Conservation (phyloP, 64 coral and sea anemone genomes). For the Stichodactyla helianthus region DNA sequence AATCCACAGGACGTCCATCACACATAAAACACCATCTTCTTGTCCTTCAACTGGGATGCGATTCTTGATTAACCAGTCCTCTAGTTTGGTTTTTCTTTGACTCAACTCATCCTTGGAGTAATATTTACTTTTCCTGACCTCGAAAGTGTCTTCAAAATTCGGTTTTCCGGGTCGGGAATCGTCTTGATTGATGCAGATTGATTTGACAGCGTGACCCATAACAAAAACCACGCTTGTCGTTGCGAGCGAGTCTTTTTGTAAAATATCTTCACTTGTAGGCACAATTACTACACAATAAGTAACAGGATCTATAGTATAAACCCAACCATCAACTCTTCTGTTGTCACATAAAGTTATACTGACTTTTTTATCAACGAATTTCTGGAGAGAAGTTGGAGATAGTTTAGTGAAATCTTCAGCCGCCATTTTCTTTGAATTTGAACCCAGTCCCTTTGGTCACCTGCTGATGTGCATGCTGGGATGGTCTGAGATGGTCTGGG, state of each 20-base stretch:
- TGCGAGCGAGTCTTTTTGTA: neutral
- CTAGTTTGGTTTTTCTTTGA: constrained; percentile 46
- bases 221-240: constrained; percentile 31
- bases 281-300: constrained; percentile 61
- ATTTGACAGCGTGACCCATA: constrained; percentile 39
- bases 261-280: neutral
- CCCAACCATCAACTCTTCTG: constrained; percentile 56
- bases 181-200: constrained; percentile 22
- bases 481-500: too few species aligned
- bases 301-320: constrained; percentile 86
- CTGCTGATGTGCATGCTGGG: too few species aligned
- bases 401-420: neutral
- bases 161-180: constrained; percentile 10
- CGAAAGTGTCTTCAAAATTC: constrained; percentile 29
- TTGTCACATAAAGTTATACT: constrained; percentile 43
- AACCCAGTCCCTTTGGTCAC: neutral
- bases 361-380: constrained; percentile 39
- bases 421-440: constrained; percentile 24
- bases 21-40: constrained; percentile 40
- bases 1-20: constrained; percentile 56
- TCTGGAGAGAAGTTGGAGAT: neutral
- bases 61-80: constrained; percentile 72
- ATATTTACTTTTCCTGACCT: neutral
- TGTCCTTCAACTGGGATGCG: constrained; percentile 54
- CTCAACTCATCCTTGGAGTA: constrained; percentile 34